phyloP scores from a whole-genome alignment of 2,113 vertebrate species.

The Sinocyclocheilus anophthalmus region DNA sequence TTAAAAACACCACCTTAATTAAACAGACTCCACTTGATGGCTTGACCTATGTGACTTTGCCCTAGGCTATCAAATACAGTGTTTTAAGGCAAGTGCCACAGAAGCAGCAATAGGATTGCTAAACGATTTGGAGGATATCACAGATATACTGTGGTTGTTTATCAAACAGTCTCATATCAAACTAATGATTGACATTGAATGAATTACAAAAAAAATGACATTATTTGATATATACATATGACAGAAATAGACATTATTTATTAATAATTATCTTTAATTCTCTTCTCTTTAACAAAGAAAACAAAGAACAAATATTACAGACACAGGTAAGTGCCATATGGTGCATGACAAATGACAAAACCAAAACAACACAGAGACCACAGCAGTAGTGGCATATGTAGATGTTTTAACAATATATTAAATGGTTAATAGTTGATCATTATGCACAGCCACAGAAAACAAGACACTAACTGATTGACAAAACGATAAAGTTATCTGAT shows the following conservation, averaged over 20 bases:
- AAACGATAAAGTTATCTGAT: background rate
- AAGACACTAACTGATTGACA: background rate
- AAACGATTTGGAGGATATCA: background rate
- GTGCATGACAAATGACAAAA: background rate
- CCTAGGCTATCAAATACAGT: conserved; percentile 54
- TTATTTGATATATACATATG: background rate
- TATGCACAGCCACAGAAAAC: background rate
- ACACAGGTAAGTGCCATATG: background rate
- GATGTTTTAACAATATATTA: background rate
- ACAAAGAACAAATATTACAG: background rate
- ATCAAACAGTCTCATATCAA: background rate
- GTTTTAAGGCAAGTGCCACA: conserved; percentile 60
- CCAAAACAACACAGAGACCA: background rate
- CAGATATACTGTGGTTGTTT: background rate
- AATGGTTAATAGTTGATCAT: background rate
- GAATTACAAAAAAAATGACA: background rate
- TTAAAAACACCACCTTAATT: conserved; percentile 65
- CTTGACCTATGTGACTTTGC: conserved; percentile 46
- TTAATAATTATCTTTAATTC: background rate
- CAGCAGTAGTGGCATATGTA: background rate
- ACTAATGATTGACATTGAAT: background rate
- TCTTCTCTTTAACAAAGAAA: background rate
- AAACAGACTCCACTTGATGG: conserved; percentile 47
- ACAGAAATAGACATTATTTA: background rate
- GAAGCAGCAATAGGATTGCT: background rate